Base-by-base conservation (phyloP, 1,140 invertebrate genomes). In the Pygmarrhopalites habei region DNA sequence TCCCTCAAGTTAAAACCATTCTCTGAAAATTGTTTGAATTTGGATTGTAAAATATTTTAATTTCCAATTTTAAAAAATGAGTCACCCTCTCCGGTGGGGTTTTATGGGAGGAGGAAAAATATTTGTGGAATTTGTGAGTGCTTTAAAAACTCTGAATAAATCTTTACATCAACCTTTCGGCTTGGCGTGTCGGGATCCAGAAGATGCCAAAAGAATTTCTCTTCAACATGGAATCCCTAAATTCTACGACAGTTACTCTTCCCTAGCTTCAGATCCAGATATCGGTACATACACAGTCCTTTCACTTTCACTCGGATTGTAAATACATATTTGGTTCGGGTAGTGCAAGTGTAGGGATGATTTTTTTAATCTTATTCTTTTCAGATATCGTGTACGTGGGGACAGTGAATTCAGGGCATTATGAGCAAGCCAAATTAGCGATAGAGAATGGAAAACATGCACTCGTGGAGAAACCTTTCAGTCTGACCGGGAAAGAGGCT, bases 391-490 rank as follows among this genome's bases (percentile, higher is more conserved):
- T 86, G 0, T 92, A 92, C 72, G 80, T 92, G 64, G 88, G 87
- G 23, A 78, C 81, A 1, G 75, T 90, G 1, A 84, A 89, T 72
- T 76, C 82, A 2, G 74, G 82, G 29, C 90, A 92, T 74, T 83
- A 83, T 44, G 75, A 80, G 28, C 71, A 86, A 4, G 77, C 80
- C 0, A 85, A 84, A 72, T 61, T 89, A 66, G 85, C 87, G 78
- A 73, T 92, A 14, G 79, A 84, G 62, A 79, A 82, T 71, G 86
- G 86, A 1, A 92, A 92, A 75, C 83, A 87, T 69, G 85, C 92
- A 2, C 74, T 94, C 1, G 89, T 88, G 72, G 90, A 94, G 74
- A 94, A 93, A 75, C 87, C 90, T 1, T 73, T 92, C 52, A 85
- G 84, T 23, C 73, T 91, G 73, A 90, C 87, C 72, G 73, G 78